Evolutionary conservation across 2,797 vertebrate genomes (phyloP), one percentile per base, ranked within the genome.

Genomic region (Gymnothorax javanicus): DNA sequence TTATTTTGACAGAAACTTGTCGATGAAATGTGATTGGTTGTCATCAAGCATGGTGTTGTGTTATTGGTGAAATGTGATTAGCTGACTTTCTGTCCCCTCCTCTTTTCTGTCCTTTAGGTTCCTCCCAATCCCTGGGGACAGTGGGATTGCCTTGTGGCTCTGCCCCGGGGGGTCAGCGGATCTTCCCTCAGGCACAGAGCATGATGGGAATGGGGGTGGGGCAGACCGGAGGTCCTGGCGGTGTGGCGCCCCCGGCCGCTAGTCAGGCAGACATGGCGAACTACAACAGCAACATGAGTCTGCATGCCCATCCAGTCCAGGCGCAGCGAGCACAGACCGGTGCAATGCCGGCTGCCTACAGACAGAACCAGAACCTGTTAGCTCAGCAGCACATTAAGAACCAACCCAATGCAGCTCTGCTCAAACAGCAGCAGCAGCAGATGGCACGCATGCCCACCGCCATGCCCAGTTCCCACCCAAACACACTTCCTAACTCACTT

Each of bases 151-250:
- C 99, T 91, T 96, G 96, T 87, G 96, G 96, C 8, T 94, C 97
- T n/a, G 94, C 91, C 90, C 94, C 97, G 0, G 94, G 93, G 0
- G 94, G 96, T 54, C 97, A 98, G 58, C 97, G 97, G 9, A 97
- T 97, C 95, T 99, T 99, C 92, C 88, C 98, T 87, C 97, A 97
- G 93, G 93, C 94, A n/a, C 97, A 97, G 90, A 94, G 92, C 89
- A 97, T 99, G 95, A 96, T 99, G 94, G 96, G 96, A 62, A 96
- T 99, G 93, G 97, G 92, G 83, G 92, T 97, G 86, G 96, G 95
- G 0, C 97, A 97, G 82, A 90, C 90, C 0, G 90, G 96, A 0
- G 97, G 96, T 23, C 92, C 97, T 0, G 77, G 95, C 0, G 87
- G 92, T 0, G 90, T 92, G 0, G 95, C 96, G 4, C 94, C 96